Conservation (phyloP, 2,113 vertebrate genomes). For the Chunga burmeisteri region DNA sequence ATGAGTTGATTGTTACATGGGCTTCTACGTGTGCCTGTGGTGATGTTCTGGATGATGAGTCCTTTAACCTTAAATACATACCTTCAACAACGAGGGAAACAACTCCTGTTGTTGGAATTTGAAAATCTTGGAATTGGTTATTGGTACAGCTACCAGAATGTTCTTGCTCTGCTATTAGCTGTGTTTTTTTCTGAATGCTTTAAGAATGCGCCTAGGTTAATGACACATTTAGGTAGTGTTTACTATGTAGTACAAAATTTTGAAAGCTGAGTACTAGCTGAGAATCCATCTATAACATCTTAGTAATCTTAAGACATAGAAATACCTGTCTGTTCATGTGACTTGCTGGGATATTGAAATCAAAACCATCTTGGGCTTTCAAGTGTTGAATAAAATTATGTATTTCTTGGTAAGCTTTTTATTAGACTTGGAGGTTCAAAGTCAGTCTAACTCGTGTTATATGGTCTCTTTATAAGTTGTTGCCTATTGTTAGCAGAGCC, state of each 20-base stretch:
- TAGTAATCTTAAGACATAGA: not conserved
- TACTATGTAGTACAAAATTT: not conserved
- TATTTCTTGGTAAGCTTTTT: not conserved
- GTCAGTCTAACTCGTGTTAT: not conserved
- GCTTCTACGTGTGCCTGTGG: not conserved
- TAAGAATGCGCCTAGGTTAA: not conserved
- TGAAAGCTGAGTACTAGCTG: not conserved
- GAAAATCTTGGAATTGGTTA: not conserved
- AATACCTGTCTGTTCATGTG: not conserved
- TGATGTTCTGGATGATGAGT: not conserved
- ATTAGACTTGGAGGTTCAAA: not conserved
- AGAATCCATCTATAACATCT: not conserved
- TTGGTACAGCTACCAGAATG: not conserved
- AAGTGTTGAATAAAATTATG: not conserved
- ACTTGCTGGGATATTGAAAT: not conserved
- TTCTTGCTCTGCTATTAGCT: not conserved
- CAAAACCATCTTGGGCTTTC: not conserved
- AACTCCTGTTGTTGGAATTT: not conserved
- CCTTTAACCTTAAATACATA: not conserved
- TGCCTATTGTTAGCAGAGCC: not conserved
- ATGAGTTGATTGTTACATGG: not conserved
- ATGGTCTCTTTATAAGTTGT: not conserved
- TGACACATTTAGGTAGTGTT: not conserved
- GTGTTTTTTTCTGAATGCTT: not conserved
- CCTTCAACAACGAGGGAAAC: not conserved